Evolutionary conservation across 2,113 vertebrate genomes (phyloP).

Genomic region (Ceyx cyanopectus): DNA sequence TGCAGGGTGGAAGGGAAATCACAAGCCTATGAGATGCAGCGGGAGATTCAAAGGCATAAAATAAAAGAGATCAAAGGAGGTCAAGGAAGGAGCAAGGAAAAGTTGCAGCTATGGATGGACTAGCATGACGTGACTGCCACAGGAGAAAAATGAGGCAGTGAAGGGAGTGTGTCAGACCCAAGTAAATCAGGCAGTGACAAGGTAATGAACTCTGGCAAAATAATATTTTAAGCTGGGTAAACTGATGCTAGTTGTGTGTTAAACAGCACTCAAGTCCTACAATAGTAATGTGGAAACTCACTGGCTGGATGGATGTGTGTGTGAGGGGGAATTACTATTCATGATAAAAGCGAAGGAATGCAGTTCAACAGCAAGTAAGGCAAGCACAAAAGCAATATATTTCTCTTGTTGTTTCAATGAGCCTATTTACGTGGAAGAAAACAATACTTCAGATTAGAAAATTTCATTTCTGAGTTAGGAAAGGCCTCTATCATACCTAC

Average conservation of each 20-base stretch:
- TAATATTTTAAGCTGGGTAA: slow-evolving; percentile 2
- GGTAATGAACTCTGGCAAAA: not conserved
- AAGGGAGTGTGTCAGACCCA: not conserved
- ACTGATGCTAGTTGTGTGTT: not conserved
- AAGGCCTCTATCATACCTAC: not conserved
- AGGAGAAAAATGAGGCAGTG: not conserved
- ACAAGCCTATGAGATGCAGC: not conserved
- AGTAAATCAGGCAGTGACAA: not conserved
- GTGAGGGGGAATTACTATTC: not conserved
- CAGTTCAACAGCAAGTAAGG: not conserved
- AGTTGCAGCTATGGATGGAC: not conserved
- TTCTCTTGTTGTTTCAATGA: not conserved
- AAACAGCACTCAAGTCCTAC: not conserved
- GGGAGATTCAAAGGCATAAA: not conserved
- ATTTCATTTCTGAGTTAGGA: not conserved
- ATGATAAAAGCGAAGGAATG: slow-evolving; percentile 2
- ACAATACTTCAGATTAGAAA: not conserved
- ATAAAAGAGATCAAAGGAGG: not conserved
- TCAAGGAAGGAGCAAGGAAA: not conserved
- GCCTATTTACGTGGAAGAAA: not conserved
- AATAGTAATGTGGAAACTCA: not conserved
- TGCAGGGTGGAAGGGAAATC: not conserved
- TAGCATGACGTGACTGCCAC: not conserved
- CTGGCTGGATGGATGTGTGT: not conserved
- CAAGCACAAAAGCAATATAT: not conserved